Percentiles rank a stretch among this genome's conserved stretches.
Evolutionary conservation across 2,888 invertebrate genomes (phyloP).

Genomic region (Melanostoma mellinum): DNA sequence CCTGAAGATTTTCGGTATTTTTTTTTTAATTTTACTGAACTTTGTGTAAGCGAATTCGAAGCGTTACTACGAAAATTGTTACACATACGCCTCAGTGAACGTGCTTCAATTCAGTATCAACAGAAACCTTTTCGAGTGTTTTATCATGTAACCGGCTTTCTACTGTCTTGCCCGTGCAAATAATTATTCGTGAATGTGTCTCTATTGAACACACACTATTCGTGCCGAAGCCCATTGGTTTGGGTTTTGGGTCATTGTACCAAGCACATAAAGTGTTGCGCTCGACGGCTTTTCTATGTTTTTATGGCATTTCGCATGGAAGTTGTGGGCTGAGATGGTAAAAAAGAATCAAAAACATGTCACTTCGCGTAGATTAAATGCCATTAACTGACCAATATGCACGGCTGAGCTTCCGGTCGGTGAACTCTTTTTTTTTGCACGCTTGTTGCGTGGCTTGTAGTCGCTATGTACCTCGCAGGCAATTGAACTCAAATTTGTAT

Average conservation of each 20-base stretch:
- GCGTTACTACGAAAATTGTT: constrained; percentile 26
- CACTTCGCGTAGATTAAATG: constrained; percentile 55
- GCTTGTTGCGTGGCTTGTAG: not conserved
- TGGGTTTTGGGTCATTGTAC: constrained; percentile 62
- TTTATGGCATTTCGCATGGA: constrained; percentile 14
- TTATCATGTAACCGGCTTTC: constrained; percentile 5
- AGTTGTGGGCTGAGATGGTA: constrained; percentile 24
- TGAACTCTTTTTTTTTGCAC: constrained; percentile 57
- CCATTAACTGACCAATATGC: constrained; percentile 64
- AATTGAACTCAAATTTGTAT: constrained; percentile 53
- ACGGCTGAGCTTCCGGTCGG: constrained; percentile 70
- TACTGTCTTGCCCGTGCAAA: constrained; percentile 44
- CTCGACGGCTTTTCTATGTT: constrained; percentile 42
- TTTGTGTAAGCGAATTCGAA: too few species aligned
- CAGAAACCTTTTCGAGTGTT: not conserved
- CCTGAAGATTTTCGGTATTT: too few species aligned
- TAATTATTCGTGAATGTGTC: constrained; percentile 24
- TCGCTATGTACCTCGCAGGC: constrained; percentile 35
- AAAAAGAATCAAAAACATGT: constrained; percentile 44
- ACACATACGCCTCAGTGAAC: constrained; percentile 55
- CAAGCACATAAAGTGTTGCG: constrained; percentile 39
- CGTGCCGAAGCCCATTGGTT: constrained; percentile 34
- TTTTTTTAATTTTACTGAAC: too few species aligned
- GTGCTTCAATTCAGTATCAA: constrained; percentile 12
- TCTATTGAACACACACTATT: constrained; percentile 17